Base-by-base conservation (phyloP, 2,797 vertebrate genomes). In the Lerista edwardsae region DNA sequence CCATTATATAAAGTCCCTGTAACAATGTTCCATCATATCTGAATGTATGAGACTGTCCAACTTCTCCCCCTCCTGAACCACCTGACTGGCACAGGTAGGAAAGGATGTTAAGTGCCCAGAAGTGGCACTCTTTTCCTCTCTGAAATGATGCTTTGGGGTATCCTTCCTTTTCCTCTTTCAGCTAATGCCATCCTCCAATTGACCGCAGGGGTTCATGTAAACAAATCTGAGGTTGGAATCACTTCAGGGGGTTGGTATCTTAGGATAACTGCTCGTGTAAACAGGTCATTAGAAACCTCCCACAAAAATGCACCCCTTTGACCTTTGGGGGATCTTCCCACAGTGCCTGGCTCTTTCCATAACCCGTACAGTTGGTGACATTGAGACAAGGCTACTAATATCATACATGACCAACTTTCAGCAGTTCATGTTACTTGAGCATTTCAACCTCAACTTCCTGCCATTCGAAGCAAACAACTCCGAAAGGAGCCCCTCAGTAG, bases 381-480 rank as follows among this genome's bases (percentile, higher is more conserved):
- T 11, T 0, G 75, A 87, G 79, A 62, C 7, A 3, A 36, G 2
- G 65, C 75, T 61, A 19, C 51, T 47, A 83, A 87, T 78, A 79
- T 59, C 73, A 84, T 25, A 72, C 34, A 75, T 81, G 87, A 90
- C 84, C 87, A 82, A 82, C 64, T 72, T 64, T 74, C 90, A 41
- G 31, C 64, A 29, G 87, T 77, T 90, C 79, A 86, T 88, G 75
- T n/a, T 79, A 79, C 68, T 71, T 80, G 88, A 91, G 88, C 84
- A 17, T 51, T 91, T 89, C 91, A 84, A 29, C 86, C 81, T 91
- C 57, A 4, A 75, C 84, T 85, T 88, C 89, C 91, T 82, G 57
- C 86, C 91, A 27, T 2, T 39, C 4, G 15, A 59, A 67, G 62
- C 27, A 76, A 67, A 39, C 62, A 25, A 31, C 12, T 29, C 31